Percentiles rank a stretch among this genome's conserved stretches.
These are phyloP conservation scores for Drosophila pandora DNA, from an alignment of 1,140 invertebrate species.

Conservation along the genomic window DNA sequence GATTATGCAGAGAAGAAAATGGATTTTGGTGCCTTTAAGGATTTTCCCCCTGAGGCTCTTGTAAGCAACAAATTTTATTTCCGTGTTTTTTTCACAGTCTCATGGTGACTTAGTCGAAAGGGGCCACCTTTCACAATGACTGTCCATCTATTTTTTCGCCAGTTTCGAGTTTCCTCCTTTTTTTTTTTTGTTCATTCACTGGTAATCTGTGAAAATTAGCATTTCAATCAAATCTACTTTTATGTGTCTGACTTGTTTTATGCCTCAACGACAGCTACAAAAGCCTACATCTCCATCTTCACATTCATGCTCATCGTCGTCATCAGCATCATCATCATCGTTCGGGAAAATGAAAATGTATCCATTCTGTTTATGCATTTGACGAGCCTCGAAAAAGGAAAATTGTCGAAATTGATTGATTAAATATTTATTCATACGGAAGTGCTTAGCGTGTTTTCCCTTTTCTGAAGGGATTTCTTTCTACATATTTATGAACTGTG, in stretches of 20 bases:
- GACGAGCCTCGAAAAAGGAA: slow-evolving; percentile 54
- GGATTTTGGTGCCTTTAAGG: background rate
- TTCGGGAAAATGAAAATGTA: slow-evolving; percentile 52
- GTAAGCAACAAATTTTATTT: background rate
- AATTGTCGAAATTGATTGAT: slow-evolving; percentile 78
- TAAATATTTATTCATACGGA: slow-evolving; percentile 79
- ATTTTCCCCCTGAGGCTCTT: background rate
- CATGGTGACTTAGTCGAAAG: slow-evolving; percentile 49
- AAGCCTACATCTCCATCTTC: slow-evolving; percentile 18
- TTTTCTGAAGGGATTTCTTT: background rate
- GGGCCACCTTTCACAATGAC: slow-evolving; percentile 20
- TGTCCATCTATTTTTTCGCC: slow-evolving; percentile 26
- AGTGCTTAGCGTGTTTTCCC: slow-evolving; percentile 60
- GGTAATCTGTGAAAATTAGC: slow-evolving; percentile 63
- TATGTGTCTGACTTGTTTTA: slow-evolving; percentile 78
- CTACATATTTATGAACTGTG: slow-evolving; percentile 54
- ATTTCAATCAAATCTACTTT: slow-evolving; percentile 80
- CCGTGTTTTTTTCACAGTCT: background rate
- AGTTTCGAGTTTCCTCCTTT: background rate
- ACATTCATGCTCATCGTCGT: slow-evolving; percentile 15
- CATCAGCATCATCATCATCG: slow-evolving; percentile 29
- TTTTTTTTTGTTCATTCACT: slow-evolving; percentile 36
- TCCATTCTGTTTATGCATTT: slow-evolving; percentile 60
- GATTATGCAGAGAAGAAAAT: slow-evolving; percentile 27
- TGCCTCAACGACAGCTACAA: slow-evolving; percentile 50